Base-by-base conservation (phyloP, 2,113 vertebrate species). In the Gavia stellata region DNA sequence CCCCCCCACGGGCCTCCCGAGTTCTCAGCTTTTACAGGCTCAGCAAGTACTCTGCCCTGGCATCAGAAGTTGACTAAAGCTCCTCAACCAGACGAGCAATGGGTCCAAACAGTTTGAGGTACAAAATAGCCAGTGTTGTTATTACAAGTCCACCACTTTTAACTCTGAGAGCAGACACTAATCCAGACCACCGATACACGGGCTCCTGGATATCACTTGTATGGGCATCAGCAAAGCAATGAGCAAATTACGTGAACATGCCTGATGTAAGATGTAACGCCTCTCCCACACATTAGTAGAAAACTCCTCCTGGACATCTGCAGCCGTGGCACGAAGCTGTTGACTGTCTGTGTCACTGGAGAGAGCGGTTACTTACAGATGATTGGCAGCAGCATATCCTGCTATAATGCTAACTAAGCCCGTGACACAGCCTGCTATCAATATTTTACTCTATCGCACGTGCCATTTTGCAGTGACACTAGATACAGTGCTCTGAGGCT, bases 161-260 rank as follows among this genome's bases (percentile, higher is more conserved):
- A 50, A 21, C 24, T 56, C 6, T 26, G 33, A 36, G 59, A 65
- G 26, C 25, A 53, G 62, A 44, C 38, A 4, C 63, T 15, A 33
- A 20, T 14, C 7, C 85, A 42, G 70, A 42, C 1, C 70, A 17
- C 24, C 0, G 0, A 3, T 14, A 28, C 0, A 0, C 2, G 33
- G 49, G 49, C 53, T 66, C 40, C 67, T 8, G n/a, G 53, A 12
- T 18, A 26, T 20, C 61, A 1, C 50, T 12, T 1, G 10, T 7
- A 33, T 5, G 61, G 65, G 17, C 73, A 19, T 0, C 3, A 50
- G 78, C 58, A 61, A 52, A 87, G 77, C 59, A 3, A 4, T 0
- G 11, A 67, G 49, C 62, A 53, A 47, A 14, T 4, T 1, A 13
- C 1, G 0, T 3, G 33, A 38, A 19, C 1, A 2, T 2, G 20